Conservation (phyloP, 1,140 invertebrate species). For the Sitobion miscanthi region DNA sequence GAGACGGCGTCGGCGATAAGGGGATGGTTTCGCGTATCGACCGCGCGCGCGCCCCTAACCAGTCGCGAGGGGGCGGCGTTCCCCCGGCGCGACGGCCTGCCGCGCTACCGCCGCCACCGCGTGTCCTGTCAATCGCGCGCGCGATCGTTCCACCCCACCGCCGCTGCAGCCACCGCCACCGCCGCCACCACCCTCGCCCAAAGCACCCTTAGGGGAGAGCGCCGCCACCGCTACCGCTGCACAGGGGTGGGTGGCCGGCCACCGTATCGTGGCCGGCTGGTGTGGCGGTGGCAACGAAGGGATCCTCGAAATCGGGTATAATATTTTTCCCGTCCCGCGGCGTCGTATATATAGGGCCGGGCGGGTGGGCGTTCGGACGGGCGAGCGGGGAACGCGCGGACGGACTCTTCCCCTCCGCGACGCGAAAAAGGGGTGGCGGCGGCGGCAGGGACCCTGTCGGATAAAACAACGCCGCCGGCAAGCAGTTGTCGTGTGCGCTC, state of each 20-base stretch:
- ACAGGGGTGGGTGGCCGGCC: background rate
- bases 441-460: constrained; percentile 24
- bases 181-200: background rate
- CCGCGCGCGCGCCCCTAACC: background rate
- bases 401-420: constrained; percentile 24
- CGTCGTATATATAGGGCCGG: background rate
- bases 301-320: constrained; percentile 51
- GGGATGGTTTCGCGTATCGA: constrained; percentile 41
- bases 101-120: background rate
- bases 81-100: background rate
- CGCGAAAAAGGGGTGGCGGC: constrained; percentile 39
- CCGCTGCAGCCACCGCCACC: background rate
- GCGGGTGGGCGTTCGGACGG: background rate
- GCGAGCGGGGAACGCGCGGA: background rate
- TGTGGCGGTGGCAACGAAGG: background rate
- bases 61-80: background rate
- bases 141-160: background rate
- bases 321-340: background rate
- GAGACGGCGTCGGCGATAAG: background rate
- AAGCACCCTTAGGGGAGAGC: background rate
- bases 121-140: constrained; percentile 42
- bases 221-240: background rate
- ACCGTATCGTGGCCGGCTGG: background rate
- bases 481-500: constrained; percentile 55
- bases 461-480: constrained; percentile 51